Percentiles rank a stretch among this genome's conserved stretches.
These are phyloP conservation scores for Solenopsis invicta DNA, from an alignment of 1,140 invertebrate species.

Conservation along the genomic window DNA sequence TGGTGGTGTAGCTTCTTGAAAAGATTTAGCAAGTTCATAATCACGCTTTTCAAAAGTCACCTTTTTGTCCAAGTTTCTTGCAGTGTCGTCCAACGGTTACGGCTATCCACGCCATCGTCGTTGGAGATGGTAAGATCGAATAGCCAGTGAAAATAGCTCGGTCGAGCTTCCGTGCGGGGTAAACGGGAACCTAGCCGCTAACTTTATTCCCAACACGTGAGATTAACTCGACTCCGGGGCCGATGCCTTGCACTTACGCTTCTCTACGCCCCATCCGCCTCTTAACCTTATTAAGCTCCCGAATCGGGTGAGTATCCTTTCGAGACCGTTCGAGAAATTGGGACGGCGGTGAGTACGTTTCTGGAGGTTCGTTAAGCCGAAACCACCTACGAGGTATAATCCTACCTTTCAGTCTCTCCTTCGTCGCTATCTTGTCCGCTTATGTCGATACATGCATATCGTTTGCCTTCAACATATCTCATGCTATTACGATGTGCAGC, in stretches of 20 bases:
- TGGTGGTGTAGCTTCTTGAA: not conserved
- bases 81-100: constrained; percentile 32
- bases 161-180: constrained; percentile 63
- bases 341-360: constrained; percentile 74
- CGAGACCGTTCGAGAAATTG: constrained; percentile 80
- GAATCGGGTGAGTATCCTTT: constrained; percentile 76
- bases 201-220: constrained; percentile 81
- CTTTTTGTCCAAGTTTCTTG: constrained; percentile 65
- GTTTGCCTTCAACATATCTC: not conserved
- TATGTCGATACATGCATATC: constrained; percentile 1
- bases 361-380: constrained; percentile 80
- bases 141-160: constrained; percentile 75
- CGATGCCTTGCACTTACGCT: constrained; percentile 69
- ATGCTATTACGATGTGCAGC: not conserved
- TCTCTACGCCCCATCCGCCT: constrained; percentile 42
- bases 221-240: constrained; percentile 75
- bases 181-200: constrained; percentile 72
- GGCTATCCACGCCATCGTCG: constrained; percentile 21
- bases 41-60: constrained; percentile 8
- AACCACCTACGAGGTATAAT: constrained; percentile 74
- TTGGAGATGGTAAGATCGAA: constrained; percentile 59
- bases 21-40: constrained; percentile 13
- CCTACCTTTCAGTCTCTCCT: constrained; percentile 9
- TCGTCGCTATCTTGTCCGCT: not conserved
- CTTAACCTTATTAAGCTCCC: constrained; percentile 79